Evolutionary conservation across 1,140 invertebrate species (phyloP), one percentile per base, ranked within the genome.

Genomic region (Anoplophora glabripennis): DNA sequence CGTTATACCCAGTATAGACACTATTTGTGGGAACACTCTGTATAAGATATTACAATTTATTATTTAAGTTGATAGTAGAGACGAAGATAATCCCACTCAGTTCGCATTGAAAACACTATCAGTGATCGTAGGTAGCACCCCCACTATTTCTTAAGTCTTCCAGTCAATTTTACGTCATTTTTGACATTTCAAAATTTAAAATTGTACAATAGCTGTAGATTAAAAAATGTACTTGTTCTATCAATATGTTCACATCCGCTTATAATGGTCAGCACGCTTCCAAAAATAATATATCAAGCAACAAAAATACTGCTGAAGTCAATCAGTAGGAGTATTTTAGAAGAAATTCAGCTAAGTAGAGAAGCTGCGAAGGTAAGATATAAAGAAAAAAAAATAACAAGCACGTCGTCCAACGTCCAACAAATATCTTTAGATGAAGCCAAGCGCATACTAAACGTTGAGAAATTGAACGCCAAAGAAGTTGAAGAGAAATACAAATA

Each of bases 381-480:
- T 35, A 51, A 15, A 17, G 17, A 17, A 21, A 11, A 42, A 15
- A n/a, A 42, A 28, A 12, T n/a, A n/a, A n/a, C 51, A 17, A 40
- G 14, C n/a, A 15, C n/a, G 10, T 15, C 42, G 7, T 28, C 10
- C n/a, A 34, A 46, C 7, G 14, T 17, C 28, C 48, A 47, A 3
- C 48, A 21, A 2, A 58, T 97, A 67, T 86, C 89, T 4, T 62
- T 96, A 44, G 89, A 93, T 71, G 92, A 96, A 79, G 92, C 93
- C 11, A 83, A 89, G 73, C 89, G 94, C 75, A 97, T 99, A 61
- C 77, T 99, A 1, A 96, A 98, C 78, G 76, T 95, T 37, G 84
- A 89, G 5, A 82, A 85, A 69, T 57, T 86, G 15, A 84, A 88
- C 44, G 62, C 83, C 38, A 60, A 63, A 1, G 69, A 80, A 66